Evolutionary conservation across 2,888 invertebrate genomes (phyloP), one percentile per base, ranked within the genome.

Genomic region (Microctonus aethiopoides): DNA sequence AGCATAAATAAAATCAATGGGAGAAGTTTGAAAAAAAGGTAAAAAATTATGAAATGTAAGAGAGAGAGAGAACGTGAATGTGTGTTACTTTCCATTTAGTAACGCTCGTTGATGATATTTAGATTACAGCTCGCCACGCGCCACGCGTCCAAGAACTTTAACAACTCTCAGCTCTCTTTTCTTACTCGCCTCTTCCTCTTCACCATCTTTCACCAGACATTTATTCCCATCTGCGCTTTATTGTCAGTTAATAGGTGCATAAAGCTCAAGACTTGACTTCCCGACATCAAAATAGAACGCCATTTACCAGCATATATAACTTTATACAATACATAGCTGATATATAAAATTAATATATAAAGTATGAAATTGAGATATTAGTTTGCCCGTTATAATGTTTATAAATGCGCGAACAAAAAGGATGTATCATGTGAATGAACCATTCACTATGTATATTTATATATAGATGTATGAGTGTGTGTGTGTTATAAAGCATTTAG

Each of bases 91-190:
- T 75, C 75, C 72, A 73, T 75, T 75, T 74, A 74, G 72, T 74
- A 75, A 74, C 72, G 71, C 70, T 75, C 74, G 75, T 74, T 75
- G 75, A 74, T 75, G 75, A 75, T 75, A 75, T 75, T 75, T 75
- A 75, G 75, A 75, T 75, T 75, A 74, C 74, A 63, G 68, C 56
- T 36, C 61, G 71, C 74, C 75, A 75, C 75, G 75, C 72, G 75
- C 75, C 75, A 56, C 74, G 72, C 74, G 72, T 74, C 74, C 66
- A 71, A 68, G n/a, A n/a, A 29, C 29, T 7, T 29, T 29, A 29
- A 29, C 29, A 29, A 29, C 29, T 29, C 69, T 36, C 57, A 63
- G 29, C 22, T 39, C 39, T 51, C 34, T 32, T 46, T n/a, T 34
- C n/a, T 32, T 9, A 60, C 34, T 52, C 36, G 20, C 61, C 11